Conservation (phyloP, 2,797 vertebrate species). For the Myiothlypis coronata region DNA sequence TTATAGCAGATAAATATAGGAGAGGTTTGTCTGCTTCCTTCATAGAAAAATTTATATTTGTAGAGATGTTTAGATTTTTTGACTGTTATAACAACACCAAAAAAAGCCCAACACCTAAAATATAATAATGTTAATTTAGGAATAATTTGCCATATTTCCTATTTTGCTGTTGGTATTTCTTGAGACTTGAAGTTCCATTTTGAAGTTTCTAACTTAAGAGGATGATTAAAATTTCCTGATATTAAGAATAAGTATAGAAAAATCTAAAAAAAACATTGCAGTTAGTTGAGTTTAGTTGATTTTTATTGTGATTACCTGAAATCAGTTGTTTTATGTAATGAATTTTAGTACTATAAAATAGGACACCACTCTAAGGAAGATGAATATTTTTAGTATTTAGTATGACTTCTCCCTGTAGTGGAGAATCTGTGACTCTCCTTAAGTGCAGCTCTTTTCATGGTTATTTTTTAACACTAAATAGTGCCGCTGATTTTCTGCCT, state of each 20-base stretch:
- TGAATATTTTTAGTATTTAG: background rate
- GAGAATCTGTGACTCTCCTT: background rate
- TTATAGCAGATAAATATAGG: background rate
- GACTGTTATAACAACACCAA: background rate
- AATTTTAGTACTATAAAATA: background rate
- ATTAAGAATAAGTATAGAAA: background rate
- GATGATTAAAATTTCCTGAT: background rate
- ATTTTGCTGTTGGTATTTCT: background rate
- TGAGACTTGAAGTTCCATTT: background rate
- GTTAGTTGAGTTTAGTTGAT: background rate
- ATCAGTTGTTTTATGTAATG: background rate
- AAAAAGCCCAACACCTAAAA: background rate
- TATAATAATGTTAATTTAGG: background rate
- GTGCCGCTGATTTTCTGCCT: background rate
- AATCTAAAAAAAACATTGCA: background rate
- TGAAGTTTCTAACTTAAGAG: background rate
- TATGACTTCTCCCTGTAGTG: background rate
- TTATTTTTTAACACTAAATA: background rate
- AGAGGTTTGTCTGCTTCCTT: background rate
- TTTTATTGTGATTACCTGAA: constrained; percentile 4
- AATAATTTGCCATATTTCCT: background rate
- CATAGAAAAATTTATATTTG: background rate
- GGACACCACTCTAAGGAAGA: background rate
- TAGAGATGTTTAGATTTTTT: background rate
- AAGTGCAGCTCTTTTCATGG: background rate